These are phyloP conservation scores for Eretmochelys imbricata DNA, from an alignment of 2,113 vertebrate species.

Conservation along the genomic window DNA sequence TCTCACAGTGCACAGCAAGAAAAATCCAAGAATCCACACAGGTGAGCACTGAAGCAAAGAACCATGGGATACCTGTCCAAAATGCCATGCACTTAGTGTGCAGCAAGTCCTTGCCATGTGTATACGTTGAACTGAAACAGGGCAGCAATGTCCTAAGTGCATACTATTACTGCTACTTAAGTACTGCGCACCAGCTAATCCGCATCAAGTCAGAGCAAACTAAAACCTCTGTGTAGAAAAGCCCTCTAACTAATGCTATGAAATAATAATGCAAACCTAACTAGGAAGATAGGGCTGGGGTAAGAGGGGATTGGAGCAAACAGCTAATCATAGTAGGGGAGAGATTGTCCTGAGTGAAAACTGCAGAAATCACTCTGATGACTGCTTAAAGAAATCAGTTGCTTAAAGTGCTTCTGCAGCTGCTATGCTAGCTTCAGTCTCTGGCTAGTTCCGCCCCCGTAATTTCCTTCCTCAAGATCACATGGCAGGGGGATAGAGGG, in stretches of 20 bases:
- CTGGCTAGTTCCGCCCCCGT: neutral
- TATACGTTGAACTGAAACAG: too few species aligned
- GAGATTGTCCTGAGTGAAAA: neutral
- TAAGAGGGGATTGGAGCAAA: neutral
- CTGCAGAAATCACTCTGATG: neutral
- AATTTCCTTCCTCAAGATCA: neutral
- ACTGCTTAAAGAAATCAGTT: neutral
- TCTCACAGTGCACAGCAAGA: too few species aligned
- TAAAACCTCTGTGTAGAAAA: too few species aligned
- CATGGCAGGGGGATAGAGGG: neutral
- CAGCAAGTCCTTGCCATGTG: too few species aligned
- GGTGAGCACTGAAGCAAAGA: too few species aligned
- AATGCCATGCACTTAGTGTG: too few species aligned
- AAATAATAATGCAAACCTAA: neutral
- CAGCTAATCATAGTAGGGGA: neutral
- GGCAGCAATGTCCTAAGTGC: too few species aligned
- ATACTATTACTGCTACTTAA: too few species aligned
- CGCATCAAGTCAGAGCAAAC: too few species aligned
- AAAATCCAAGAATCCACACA: too few species aligned
- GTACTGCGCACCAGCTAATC: too few species aligned
- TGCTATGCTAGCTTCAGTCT: neutral
- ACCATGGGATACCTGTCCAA: too few species aligned
- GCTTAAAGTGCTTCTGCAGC: neutral
- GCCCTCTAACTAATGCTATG: neutral
- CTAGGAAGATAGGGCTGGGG: neutral